Conservation (phyloP, 2,113 vertebrate species). For the Notiomystis cincta region DNA sequence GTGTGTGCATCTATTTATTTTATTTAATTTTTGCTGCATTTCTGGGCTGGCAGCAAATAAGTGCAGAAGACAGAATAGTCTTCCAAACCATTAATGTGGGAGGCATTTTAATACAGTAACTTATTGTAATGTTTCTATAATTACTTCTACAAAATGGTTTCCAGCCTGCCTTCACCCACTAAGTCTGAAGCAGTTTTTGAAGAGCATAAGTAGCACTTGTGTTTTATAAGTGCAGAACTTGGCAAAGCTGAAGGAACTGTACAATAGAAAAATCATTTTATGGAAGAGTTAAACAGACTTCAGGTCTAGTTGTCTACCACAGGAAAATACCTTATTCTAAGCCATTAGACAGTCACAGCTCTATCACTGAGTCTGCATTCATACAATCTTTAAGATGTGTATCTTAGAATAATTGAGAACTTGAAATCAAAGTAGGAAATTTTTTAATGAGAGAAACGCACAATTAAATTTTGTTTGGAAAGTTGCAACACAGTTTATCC, state of each 20-base stretch:
- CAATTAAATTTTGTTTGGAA: background rate
- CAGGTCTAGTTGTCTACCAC: background rate
- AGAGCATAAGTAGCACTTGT: background rate
- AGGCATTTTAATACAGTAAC: background rate
- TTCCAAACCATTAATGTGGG: background rate
- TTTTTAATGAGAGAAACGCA: constrained; percentile 14
- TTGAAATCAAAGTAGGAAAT: background rate
- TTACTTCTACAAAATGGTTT: background rate
- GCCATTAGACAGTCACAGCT: background rate
- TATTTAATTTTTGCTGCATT: background rate
- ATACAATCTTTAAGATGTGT: background rate
- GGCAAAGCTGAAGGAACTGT: background rate
- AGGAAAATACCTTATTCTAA: background rate
- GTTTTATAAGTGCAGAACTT: background rate
- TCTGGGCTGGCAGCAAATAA: background rate
- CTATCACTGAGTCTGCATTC: background rate
- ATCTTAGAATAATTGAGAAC: background rate
- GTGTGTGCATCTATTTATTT: background rate
- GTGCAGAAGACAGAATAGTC: background rate
- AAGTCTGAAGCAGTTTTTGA: background rate
- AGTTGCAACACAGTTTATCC: background rate
- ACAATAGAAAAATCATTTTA: background rate
- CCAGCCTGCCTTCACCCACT: background rate
- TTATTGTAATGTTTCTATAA: background rate
- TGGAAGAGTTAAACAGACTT: background rate